Conservation (phyloP, 2,797 vertebrate species). For the Squalus acanthias region DNA sequence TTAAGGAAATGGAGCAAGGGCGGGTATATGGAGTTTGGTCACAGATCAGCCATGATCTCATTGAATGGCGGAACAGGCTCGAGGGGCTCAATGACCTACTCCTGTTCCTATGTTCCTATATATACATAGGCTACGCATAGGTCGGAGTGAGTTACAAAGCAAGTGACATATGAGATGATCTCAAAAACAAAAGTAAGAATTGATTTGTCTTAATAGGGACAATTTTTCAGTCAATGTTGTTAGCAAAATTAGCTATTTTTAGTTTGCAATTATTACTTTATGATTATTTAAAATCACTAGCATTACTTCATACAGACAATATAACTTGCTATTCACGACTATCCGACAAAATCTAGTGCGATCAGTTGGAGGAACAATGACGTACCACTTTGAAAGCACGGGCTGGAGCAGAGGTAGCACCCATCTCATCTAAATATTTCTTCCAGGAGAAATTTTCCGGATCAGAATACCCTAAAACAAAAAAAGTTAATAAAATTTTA, state of each 20-base stretch:
- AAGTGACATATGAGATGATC: not conserved
- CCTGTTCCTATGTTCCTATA: not conserved
- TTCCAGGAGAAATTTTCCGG: conserved; percentile 82
- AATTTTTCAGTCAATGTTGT: not conserved
- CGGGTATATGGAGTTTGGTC: no score
- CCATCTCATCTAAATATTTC: conserved; percentile 81
- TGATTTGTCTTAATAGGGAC: not conserved
- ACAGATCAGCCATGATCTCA: no score
- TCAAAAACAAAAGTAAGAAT: not conserved
- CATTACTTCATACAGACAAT: not conserved
- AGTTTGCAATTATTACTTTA: not conserved
- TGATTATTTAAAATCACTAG: not conserved
- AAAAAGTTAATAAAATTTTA: not conserved
- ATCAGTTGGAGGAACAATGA: not conserved
- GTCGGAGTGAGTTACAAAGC: not conserved
- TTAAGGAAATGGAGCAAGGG: no score
- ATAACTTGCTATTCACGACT: not conserved
- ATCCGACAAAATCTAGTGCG: not conserved
- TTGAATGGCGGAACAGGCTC: no score
- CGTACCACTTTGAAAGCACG: conserved; percentile 80
- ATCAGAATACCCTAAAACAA: conserved; percentile 66
- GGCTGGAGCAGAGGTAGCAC: conserved; percentile 77
- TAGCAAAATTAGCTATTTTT: not conserved
- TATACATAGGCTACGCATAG: not conserved
- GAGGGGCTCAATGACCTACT: no score